Evolutionary conservation across 2,888 invertebrate species (phyloP).

Genomic region (Napeogenes inachia): DNA sequence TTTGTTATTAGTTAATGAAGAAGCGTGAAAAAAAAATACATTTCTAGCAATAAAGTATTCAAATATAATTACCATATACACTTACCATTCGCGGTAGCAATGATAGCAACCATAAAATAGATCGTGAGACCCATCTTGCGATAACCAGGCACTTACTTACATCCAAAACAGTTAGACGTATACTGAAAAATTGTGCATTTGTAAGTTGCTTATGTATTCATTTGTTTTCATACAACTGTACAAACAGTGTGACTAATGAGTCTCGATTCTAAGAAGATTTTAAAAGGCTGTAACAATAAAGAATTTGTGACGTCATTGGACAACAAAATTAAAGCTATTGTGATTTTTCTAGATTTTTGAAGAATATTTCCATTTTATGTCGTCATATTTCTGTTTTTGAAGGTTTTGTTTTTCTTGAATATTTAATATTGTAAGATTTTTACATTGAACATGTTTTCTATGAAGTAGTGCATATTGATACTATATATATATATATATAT

Average conservation of each 20-base stretch:
- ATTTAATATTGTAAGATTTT: neutral
- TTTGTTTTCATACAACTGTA: conserved; percentile 49
- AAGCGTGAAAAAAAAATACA: neutral
- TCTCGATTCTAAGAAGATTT: conserved; percentile 37
- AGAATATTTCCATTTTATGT: neutral
- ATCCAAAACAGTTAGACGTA: conserved; percentile 37
- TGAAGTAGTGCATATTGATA: no score
- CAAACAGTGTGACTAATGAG: conserved; percentile 56
- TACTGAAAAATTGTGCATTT: conserved; percentile 45
- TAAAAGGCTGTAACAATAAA: conserved; percentile 29
- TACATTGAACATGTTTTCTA: neutral
- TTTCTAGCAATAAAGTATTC: no score
- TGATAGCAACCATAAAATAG: conserved; percentile 37
- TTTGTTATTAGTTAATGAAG: neutral
- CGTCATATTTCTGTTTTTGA: neutral
- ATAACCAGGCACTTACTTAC: conserved; percentile 13
- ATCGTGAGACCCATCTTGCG: conserved; percentile 47
- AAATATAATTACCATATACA: conserved; percentile 13
- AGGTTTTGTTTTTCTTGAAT: neutral
- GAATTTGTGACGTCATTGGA: conserved; percentile 13
- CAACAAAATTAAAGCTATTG: neutral
- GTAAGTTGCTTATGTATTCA: conserved; percentile 54
- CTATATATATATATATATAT: no score
- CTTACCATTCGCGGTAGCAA: conserved; percentile 47
- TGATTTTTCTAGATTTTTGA: conserved; percentile 1